Base-by-base conservation (phyloP, 1,140 invertebrate species). In the Diachasma alloeum region DNA sequence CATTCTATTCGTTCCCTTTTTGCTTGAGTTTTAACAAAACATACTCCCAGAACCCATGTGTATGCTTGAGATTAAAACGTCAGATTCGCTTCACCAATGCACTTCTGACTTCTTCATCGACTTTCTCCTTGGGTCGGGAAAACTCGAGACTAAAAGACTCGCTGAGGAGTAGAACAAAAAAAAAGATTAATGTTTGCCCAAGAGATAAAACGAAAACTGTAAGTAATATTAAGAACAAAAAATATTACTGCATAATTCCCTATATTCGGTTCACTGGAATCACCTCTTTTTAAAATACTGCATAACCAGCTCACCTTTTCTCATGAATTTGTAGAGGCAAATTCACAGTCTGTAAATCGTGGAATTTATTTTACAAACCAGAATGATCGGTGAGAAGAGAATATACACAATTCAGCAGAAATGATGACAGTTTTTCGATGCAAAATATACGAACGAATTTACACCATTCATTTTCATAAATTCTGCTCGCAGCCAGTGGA, bases 21-120 rank as follows among this genome's bases (percentile, higher is more conserved):
- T 19, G n/a, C 36, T 68, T 8, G n/a, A 68, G 11, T 68, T 68
- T 37, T 68, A 11, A 10, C 13, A 63, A 63, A 26, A 63, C 15
- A 15, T 26, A 63, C 59, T 63, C 31, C 15, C 22, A n/a, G 85
- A 88, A 84, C 86, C 82, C 87, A 89, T 89, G 86, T 88, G 85
- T 85, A 86, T 87, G 84, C 86, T 87, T 85, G 84, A 89, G 86
- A 89, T 89, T 88, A 87, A 89, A 88, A 88, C 81, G 87, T 89
- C 88, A 88, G 84, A 86, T 87, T 87, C 79, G 82, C 81, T 82
- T 80, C 53, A 17, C 26, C 66, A n/a, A 66, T 31, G 76, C 46
- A 8, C 59, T 22, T 4, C 22, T 63, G 24, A 63, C 59, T 63
- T 26, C 19, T 72, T 72, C 42, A 44, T 53, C 24, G 24, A 22